phyloP scores from a whole-genome alignment of 1,140 invertebrate species.

The Dreissena polymorpha region DNA sequence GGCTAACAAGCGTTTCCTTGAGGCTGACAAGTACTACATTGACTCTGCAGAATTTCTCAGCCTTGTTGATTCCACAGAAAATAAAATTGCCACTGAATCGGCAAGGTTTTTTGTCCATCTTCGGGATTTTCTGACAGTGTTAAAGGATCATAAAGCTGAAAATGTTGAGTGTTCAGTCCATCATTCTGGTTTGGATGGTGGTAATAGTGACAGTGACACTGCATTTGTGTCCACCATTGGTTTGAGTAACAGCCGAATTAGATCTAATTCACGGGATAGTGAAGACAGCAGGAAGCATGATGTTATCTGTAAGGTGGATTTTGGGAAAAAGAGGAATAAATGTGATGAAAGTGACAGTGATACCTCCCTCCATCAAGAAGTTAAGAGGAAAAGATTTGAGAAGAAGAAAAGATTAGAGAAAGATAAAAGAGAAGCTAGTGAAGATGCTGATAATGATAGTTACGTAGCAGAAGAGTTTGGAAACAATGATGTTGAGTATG shows the following conservation, averaged over 20 bases:
- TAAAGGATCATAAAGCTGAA: constrained; percentile 38
- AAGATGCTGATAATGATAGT: background rate
- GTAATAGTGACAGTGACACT: constrained; percentile 22
- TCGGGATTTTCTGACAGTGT: constrained; percentile 20
- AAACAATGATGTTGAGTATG: background rate
- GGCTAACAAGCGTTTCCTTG: constrained; percentile 29
- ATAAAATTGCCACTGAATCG: constrained; percentile 10
- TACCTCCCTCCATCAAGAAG: background rate
- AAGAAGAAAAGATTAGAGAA: too few relatives aligned
- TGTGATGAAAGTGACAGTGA: background rate
- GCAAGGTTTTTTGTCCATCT: constrained; percentile 40
- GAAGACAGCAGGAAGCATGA: background rate
- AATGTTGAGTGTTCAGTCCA: background rate
- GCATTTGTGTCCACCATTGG: background rate
- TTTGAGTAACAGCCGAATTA: background rate
- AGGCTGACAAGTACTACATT: constrained; percentile 27
- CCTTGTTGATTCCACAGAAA: constrained; percentile 13
- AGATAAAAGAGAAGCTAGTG: background rate
- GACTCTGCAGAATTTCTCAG: constrained; percentile 20
- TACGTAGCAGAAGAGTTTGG: background rate
- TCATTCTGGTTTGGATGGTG: background rate
- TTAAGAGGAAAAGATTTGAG: background rate
- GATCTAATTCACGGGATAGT: background rate
- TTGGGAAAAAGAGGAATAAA: background rate
- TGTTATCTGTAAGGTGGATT: background rate